Evolutionary conservation across 2,888 invertebrate species (phyloP).

Genomic region (Aphodius granarius): DNA sequence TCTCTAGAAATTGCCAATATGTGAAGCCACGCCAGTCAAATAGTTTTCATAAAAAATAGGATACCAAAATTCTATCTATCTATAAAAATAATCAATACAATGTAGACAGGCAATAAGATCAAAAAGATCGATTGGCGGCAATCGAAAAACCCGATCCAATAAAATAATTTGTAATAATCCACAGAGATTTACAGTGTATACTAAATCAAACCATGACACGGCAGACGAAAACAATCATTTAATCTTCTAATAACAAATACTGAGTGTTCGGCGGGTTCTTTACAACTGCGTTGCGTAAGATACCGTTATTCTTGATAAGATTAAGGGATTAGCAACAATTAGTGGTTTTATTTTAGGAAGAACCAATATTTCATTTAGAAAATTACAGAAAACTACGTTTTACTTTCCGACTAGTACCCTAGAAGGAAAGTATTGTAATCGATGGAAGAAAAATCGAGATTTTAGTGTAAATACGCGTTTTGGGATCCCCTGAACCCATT

Average conservation of each 20-base stretch:
- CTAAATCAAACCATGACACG: slow-evolving; percentile 5
- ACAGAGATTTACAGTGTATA: not conserved
- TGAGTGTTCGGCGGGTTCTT: not conserved
- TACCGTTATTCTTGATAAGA: not conserved
- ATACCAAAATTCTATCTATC: too few species aligned
- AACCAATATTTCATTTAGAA: not conserved
- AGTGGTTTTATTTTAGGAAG: not conserved
- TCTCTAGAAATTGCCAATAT: too few species aligned
- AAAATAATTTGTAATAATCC: slow-evolving; percentile 10
- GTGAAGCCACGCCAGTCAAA: too few species aligned
- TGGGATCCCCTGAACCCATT: too few species aligned
- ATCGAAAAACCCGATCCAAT: not conserved
- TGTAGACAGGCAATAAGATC: not conserved
- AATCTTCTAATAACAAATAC: slow-evolving; percentile 9
- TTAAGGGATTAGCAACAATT: not conserved
- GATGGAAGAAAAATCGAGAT: too few species aligned
- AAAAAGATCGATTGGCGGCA: not conserved
- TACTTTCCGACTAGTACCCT: too few species aligned
- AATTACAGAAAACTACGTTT: too few species aligned
- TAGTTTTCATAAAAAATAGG: too few species aligned
- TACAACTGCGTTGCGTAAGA: not conserved
- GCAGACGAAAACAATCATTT: not conserved
- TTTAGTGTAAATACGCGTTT: too few species aligned
- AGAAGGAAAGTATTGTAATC: too few species aligned
- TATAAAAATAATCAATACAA: not conserved